Conservation (phyloP, 2,888 invertebrate genomes). For the Strigamia maritima region DNA sequence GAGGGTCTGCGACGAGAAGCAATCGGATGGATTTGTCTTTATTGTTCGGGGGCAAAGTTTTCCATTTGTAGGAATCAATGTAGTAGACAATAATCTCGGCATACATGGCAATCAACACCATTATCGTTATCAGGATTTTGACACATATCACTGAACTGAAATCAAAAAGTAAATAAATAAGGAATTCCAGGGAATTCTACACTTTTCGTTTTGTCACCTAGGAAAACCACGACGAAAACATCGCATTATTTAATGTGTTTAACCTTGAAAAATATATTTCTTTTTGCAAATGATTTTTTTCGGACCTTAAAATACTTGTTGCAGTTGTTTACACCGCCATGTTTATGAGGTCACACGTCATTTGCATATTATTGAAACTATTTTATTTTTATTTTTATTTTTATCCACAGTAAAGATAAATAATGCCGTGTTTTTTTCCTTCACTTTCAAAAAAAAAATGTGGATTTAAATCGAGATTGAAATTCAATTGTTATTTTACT, state of each 20-base stretch:
- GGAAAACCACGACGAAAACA: not conserved
- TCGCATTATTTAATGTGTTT: not conserved
- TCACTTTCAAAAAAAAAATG: too few species aligned
- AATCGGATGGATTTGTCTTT: conserved; percentile 53
- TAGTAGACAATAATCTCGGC: not conserved
- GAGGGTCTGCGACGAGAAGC: conserved; percentile 59
- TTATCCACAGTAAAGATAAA: too few species aligned
- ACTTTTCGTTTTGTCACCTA: not conserved
- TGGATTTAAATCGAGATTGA: too few species aligned
- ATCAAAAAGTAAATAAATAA: not conserved
- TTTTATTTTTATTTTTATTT: too few species aligned
- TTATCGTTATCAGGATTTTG: not conserved
- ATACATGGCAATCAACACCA: not conserved
- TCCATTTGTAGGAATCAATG: not conserved
- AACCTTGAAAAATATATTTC: too few species aligned
- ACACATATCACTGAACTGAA: not conserved
- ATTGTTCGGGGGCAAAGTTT: not conserved
- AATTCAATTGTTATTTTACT: too few species aligned
- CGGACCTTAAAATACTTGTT: too few species aligned
- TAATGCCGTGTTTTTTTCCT: too few species aligned
- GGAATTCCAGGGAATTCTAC: not conserved
- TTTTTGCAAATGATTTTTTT: too few species aligned
- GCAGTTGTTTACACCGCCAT: too few species aligned
- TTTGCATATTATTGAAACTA: too few species aligned
- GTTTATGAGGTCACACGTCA: too few species aligned